Evolutionary conservation across 2,113 vertebrate species (phyloP).

Genomic region (Dolichallabes microphthalmus): DNA sequence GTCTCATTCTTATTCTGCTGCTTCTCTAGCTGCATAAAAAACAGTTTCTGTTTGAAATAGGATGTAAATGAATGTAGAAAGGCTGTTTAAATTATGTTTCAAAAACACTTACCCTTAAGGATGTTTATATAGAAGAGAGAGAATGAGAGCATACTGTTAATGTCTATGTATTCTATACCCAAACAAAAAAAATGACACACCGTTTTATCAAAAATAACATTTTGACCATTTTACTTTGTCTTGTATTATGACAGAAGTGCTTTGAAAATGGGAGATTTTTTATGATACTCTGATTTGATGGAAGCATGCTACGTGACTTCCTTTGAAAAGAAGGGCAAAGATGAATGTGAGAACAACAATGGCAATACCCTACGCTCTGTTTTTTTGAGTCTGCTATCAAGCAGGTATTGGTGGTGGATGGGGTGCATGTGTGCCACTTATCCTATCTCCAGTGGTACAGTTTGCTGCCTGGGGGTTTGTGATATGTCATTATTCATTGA

Average conservation of each 20-base stretch:
- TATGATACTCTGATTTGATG: background rate
- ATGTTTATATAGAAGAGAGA: background rate
- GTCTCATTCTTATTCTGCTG: constrained; percentile 18
- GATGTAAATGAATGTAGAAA: constrained; percentile 33
- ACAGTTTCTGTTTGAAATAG: constrained; percentile 16
- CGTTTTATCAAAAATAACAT: constrained; percentile 8
- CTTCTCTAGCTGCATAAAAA: constrained; percentile 12
- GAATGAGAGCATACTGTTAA: background rate
- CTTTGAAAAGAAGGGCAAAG: background rate
- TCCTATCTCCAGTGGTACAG: constrained; percentile 3
- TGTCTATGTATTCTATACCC: background rate
- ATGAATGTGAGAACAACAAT: constrained; percentile 2
- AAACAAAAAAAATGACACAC: background rate
- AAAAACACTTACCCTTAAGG: constrained; percentile 11
- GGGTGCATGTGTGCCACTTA: constrained; percentile 15
- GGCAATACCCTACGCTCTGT: background rate
- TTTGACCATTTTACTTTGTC: background rate
- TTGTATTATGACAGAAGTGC: background rate
- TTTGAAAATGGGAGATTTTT: background rate
- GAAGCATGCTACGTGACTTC: background rate
- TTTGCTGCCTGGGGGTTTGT: constrained; percentile 23
- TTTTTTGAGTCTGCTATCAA: background rate
- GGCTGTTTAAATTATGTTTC: constrained; percentile 18
- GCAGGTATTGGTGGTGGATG: background rate
- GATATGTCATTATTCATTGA: constrained; percentile 22